Base-by-base conservation (phyloP, 2,888 invertebrate species). In the Desoria tigrina region DNA sequence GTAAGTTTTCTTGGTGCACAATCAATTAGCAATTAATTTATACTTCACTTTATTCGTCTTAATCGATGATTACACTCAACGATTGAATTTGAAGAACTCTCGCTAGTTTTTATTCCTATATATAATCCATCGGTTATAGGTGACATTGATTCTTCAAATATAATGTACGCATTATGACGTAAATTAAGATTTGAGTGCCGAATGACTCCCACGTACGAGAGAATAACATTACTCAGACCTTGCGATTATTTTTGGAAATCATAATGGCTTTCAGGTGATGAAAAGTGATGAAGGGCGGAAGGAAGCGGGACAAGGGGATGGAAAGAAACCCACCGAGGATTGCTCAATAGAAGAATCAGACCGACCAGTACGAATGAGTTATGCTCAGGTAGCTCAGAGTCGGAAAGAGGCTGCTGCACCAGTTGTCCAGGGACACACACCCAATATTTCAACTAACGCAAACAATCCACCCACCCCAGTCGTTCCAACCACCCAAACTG, bases 311-410 rank as follows among this genome's bases (percentile, higher is more conserved):
- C 67, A 68, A 60, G 72, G 72, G 21, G 72, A 70, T 42, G 68
- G 60, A 16, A 72, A 67, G 53, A 74, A 70, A 63, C 42, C 28
- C 49, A n/a, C n/a, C 6, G 73, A 72, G n/a, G 74, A 74, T 74
- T 76, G 76, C 76, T 57, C 56, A 57, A 57, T 9, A 3, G 74
- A 76, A n/a, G 76, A 73, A 60, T 54, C 66, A 37, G 76, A 75
- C 28, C 74, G 76, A 50, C 73, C 73, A 32, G 71, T 73, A 82
- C 69, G 74, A 49, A 81, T 86, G 78, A 86, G 86, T 78, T 87
- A 87, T 79, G 87, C 87, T 68, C 87, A 87, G 80, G 86, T 86
- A 67, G 86, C 86, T 42, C 86, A 87, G 78, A 69, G 66, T 28
- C 66, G 76, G 23, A 77, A 77, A 63, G n/a, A n/a, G n/a, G 76